Evolutionary conservation across 2,113 vertebrate species (phyloP).

Genomic region (Lanius collurio): DNA sequence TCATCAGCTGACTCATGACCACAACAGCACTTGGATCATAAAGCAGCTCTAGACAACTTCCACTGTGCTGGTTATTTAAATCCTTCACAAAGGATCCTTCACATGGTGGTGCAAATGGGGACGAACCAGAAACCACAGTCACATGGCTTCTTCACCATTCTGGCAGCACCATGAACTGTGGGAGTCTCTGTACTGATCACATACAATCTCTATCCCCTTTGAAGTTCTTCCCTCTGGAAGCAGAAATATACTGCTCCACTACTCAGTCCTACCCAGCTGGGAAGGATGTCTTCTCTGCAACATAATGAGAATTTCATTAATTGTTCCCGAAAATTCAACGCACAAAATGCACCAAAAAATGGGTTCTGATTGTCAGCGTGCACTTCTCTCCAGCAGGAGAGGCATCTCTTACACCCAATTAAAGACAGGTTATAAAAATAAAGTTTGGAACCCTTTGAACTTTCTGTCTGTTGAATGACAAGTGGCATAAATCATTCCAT

Average conservation of each 20-base stretch:
- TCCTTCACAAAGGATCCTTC: not conserved
- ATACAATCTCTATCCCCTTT: not conserved
- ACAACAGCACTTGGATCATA: not conserved
- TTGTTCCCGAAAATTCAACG: not conserved
- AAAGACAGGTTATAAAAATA: not conserved
- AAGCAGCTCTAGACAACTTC: not conserved
- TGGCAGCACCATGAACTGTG: not conserved
- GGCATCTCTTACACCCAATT: not conserved
- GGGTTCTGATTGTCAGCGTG: not conserved
- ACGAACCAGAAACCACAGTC: not conserved
- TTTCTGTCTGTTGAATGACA: not conserved
- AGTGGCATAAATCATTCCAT: not conserved
- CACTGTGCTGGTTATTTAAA: not conserved
- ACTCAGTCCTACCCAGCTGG: not conserved
- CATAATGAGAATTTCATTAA: not conserved
- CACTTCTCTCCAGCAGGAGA: not conserved
- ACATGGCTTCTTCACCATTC: not conserved
- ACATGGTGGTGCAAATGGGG: not conserved
- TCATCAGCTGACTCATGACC: not conserved
- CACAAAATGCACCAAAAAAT: not conserved
- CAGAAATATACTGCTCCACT: not conserved
- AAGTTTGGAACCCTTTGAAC: not conserved
- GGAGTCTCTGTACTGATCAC: not conserved
- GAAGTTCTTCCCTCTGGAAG: not conserved
- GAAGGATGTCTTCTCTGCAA: not conserved